A percentile compares a stretch with the other conserved stretches of the same genome.
These are phyloP conservation scores for Leucophenga montana DNA, from an alignment of 2,888 invertebrate species.

Conservation along the genomic window DNA sequence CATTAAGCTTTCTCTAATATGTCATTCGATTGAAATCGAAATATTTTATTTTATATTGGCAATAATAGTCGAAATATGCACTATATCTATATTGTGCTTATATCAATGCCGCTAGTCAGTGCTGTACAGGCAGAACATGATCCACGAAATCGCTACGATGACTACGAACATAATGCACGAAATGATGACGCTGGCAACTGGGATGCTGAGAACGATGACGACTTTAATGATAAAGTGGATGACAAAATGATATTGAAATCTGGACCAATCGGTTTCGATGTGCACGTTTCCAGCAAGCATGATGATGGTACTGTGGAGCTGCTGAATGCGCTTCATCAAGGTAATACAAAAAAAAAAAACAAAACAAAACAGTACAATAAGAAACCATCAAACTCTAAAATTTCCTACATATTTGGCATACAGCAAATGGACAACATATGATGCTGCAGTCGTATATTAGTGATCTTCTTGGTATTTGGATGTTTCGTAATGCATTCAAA, in stretches of 20 bases:
- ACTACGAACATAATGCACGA: slow-evolving; percentile 1
- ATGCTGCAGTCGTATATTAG: neutral
- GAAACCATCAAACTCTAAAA: no score
- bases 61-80: neutral
- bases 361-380: no score
- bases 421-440: neutral
- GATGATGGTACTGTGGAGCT: no score
- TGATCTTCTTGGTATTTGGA: neutral
- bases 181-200: neutral
- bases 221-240: neutral
- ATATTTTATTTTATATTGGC: neutral
- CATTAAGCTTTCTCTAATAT: no score
- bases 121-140: neutral
- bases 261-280: neutral
- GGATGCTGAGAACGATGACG: neutral
- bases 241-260: neutral
- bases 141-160: neutral
- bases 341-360: no score
- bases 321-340: no score
- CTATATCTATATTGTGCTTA: neutral
- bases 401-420: neutral
- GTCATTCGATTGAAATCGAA: no score
- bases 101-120: neutral
- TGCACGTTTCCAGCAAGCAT: neutral
- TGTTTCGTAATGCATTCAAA: neutral